Percentiles rank a stretch among this genome's conserved stretches.
Conservation (phyloP, 2,113 vertebrate species). For the Chitala chitala region DNA sequence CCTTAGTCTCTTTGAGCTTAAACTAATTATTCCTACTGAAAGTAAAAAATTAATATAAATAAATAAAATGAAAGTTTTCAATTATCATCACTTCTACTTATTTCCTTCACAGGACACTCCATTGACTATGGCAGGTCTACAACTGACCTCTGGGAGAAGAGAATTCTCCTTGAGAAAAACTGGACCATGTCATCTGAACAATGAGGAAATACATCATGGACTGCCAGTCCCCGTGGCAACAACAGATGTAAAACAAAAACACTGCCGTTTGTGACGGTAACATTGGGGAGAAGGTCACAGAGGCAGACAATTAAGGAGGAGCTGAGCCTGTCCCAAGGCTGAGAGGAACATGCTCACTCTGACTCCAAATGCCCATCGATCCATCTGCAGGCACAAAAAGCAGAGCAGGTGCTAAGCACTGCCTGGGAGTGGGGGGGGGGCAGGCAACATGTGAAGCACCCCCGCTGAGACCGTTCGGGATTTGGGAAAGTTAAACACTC, state of each 20-base stretch:
- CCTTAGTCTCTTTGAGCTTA: not conserved
- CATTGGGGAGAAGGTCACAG: conserved; percentile 10
- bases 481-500: conserved; percentile 66
- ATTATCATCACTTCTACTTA: not conserved
- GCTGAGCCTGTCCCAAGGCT: not conserved
- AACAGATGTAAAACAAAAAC: not conserved
- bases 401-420: conserved; percentile 45
- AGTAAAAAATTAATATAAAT: conserved; percentile 5
- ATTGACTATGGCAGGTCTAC: too few relatives aligned
- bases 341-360: not conserved
- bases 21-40: not conserved
- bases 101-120: not conserved
- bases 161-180: not conserved
- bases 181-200: not conserved
- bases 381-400: conserved; percentile 32
- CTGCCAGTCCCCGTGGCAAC: not conserved
- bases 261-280: not conserved
- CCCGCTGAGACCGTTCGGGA: conserved; percentile 67
- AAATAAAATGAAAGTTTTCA: not conserved
- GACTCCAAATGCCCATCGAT: conserved; percentile 11
- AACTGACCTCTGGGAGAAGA: not conserved
- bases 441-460: conserved; percentile 39
- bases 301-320: not conserved
- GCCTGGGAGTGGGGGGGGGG: conserved; percentile 45
- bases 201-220: too few relatives aligned